Evolutionary conservation across 2,797 vertebrate species (phyloP), one percentile per base, ranked within the genome.

Genomic region (Eurystomus glaucurus): DNA sequence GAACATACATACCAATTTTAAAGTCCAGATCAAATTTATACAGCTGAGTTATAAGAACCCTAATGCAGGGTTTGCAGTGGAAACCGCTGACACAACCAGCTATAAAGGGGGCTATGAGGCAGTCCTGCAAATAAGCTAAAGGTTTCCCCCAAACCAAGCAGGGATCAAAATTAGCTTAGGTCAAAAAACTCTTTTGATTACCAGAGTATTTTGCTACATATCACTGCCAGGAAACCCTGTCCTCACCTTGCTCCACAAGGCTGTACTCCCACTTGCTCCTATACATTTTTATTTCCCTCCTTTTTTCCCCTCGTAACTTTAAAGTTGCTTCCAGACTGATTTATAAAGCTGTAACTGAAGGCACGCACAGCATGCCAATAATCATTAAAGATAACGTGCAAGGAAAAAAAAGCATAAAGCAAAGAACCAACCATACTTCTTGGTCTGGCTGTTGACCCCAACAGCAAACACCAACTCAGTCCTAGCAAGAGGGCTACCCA

Each of bases 21-120:
- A 97, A 91, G 81, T 95, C 81, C 91, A 94, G 84, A 94, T 90
- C 81, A 88, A 87, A 91, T 96, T 94, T 85, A 94, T 95, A 88
- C 25, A 88, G 91, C 89, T 54, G 39, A 93, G 84, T 76, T 95
- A 37, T 60, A 93, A 91, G 88, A 91, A 88, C 43, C 15, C 55
- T 74, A 94, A 87, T 20, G 57, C 64, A 33, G 31, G 64, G 71
- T 50, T 95, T 91, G 75, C 87, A 85, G 78, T 83, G 81, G 81
- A 93, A 95, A 96, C 64, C 10, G 5, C 86, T 94, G 87, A 97
- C 81, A 91, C 68, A 64, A 92, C 26, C 25, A 39, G 65, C 91
- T 94, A 91, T 90, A 85, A 96, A 91, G 90, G 81, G 22, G 45
- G 64, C 70, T 94, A 93, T 39, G 81, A 87, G 48, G 48, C 60